These are phyloP conservation scores for Cladopsammia gracilis DNA, from an alignment of 64 coral and sea anemone species.

Conservation along the genomic window DNA sequence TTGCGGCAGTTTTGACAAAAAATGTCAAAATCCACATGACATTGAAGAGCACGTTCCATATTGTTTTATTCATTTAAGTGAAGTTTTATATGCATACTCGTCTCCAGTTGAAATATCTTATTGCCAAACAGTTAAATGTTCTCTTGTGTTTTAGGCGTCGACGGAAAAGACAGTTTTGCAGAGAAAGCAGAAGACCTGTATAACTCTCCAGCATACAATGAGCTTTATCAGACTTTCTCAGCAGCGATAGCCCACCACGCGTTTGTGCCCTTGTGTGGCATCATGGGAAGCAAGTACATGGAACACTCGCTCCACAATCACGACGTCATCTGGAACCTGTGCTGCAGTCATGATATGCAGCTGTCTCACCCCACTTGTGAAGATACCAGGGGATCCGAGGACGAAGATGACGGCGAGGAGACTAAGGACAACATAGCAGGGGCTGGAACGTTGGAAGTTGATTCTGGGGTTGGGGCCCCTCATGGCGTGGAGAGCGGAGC, in stretches of 20 bases:
- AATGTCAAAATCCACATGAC: too few relatives aligned
- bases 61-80: too few relatives aligned
- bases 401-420: conserved; percentile 34
- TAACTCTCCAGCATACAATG: conserved; percentile 78
- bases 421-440: not conserved
- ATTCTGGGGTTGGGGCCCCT: not conserved
- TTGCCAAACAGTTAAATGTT: not conserved
- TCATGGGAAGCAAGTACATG: conserved; percentile 95
- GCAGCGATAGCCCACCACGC: conserved; percentile 91
- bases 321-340: conserved; percentile 96
- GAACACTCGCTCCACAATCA: conserved; percentile 75
- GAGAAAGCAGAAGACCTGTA: conserved; percentile 64
- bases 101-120: not conserved
- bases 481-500: not conserved
- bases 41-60: too few relatives aligned
- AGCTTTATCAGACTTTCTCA: conserved; percentile 87
- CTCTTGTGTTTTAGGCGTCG: not conserved
- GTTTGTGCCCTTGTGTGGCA: conserved; percentile 86
- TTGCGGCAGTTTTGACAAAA: too few relatives aligned
- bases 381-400: conserved; percentile 21
- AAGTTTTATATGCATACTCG: not conserved
- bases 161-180: conserved; percentile 4
- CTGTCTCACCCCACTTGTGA: conserved; percentile 68
- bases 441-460: not conserved
- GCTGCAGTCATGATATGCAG: conserved; percentile 82